These are phyloP conservation scores for Melangyna quadrimaculata DNA, from an alignment of 2,888 invertebrate genomes.

Conservation along the genomic window DNA sequence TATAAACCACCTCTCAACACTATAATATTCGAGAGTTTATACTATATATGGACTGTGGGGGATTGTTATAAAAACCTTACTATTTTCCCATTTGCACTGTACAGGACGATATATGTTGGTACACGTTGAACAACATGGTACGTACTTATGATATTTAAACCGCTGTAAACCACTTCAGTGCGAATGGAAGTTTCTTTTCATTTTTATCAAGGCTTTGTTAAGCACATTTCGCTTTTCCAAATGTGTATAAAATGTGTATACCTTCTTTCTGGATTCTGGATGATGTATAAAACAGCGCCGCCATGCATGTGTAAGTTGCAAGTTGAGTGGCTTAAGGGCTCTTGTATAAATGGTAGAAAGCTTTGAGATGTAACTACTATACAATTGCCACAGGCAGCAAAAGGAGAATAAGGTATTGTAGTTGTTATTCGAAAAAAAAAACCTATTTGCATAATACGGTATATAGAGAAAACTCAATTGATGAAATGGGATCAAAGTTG, in stretches of 20 bases:
- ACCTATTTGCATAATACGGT: not conserved
- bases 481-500: not conserved
- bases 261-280: not conserved
- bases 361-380: constrained; percentile 15
- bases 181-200: constrained; percentile 53
- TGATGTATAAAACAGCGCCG: not conserved
- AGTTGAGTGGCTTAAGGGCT: constrained; percentile 25
- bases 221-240: constrained; percentile 22
- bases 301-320: constrained; percentile 6
- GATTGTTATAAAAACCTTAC: constrained; percentile 1
- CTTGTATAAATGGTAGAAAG: constrained; percentile 12
- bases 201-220: constrained; percentile 45
- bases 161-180: constrained; percentile 49
- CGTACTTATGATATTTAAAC: constrained; percentile 33
- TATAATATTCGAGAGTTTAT: constrained; percentile 10
- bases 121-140: constrained; percentile 13
- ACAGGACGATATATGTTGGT: not conserved
- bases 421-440: not conserved
- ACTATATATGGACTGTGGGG: not conserved
- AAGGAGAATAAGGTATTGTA: not conserved
- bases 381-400: constrained; percentile 10
- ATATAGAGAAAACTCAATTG: not conserved
- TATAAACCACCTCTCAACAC: constrained; percentile 24
- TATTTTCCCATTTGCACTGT: not conserved
- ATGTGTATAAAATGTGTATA: constrained; percentile 1